phyloP scores from a whole-genome alignment of 2,797 vertebrate genomes.

The Fistularia tabacaria region DNA sequence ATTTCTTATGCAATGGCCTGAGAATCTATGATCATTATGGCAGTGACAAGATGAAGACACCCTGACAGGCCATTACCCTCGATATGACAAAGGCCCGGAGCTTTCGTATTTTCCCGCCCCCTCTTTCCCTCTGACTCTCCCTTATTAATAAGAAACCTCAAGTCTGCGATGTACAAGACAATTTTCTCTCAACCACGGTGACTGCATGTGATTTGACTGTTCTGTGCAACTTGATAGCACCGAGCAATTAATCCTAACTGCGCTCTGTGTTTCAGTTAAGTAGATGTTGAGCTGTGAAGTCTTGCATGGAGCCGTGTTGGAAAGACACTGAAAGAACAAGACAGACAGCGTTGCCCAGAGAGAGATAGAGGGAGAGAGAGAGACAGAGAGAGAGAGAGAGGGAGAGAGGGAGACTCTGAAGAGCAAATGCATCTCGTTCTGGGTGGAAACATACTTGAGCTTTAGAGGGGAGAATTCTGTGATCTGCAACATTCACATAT shows the following conservation, averaged over 20 bases:
- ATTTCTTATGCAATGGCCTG: conserved; percentile 42
- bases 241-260: conserved; percentile 68
- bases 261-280: conserved; percentile 52
- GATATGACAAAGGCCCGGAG: conserved; percentile 43
- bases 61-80: conserved; percentile 69
- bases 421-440: conserved; percentile 58
- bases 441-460: conserved; percentile 50
- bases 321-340: conserved; percentile 53
- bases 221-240: conserved; percentile 47
- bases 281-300: conserved; percentile 55
- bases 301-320: conserved; percentile 50
- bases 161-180: conserved; percentile 38
- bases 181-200: conserved; percentile 48
- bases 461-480: conserved; percentile 63
- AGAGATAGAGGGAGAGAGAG: conserved; percentile 10
- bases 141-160: conserved; percentile 58
- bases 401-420: no score
- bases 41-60: conserved; percentile 63
- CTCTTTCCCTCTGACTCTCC: conserved; percentile 29
- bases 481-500: conserved; percentile 65
- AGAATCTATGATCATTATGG: conserved; percentile 55
- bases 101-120: conserved; percentile 24
- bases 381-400: no score
- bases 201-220: conserved; percentile 52
- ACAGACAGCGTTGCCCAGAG: conserved; percentile 50